Evolutionary conservation across 1,140 invertebrate species (phyloP), one percentile per base, ranked within the genome.

Genomic region (Coptotermes formosanus): DNA sequence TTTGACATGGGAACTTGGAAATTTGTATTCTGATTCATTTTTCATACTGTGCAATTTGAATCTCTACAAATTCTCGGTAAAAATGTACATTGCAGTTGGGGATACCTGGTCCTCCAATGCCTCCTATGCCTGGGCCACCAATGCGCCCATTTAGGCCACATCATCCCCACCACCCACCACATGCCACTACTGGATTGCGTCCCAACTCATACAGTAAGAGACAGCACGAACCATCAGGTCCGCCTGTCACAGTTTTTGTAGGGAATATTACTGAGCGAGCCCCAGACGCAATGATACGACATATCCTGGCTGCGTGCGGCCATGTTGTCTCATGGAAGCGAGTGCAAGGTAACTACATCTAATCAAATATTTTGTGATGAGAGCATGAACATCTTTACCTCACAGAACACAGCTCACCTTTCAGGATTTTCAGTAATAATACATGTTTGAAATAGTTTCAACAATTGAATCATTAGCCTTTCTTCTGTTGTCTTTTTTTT

Each of bases 241-340:
- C 98, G 1, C 94, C 97, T 0, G 98, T 99, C 25, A 99, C 98
- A 30, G 98, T 99, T 0, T 99, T 99, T 92, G 97, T 99, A 82
- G 98, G 99, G 43, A 99, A 99, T 91, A 99, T 99, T 86, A 97
- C 97, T 89, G 97, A 99, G 88, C 94, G 96, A 89, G 98, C 98
- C 82, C 97, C 98, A 0, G 98, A 99, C 91, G 94, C 96, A 19
- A 97, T 99, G 96, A 96, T 99, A 19, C 93, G 98, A 88, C 96
- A 97, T 89, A 96, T 99, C 89, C 92, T 99, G 83, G 95, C 94
- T 82, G 94, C 96, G 32, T 97, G 98, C 93, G 99, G 99, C 3
- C 95, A 96, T 88, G 97, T 99, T 43, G 92, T 98, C 4, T 97
- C 96, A 88, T 99, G 99, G 99, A 99, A 99, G 91, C 93, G 98